A percentile compares a stretch with the other conserved stretches of the same genome.
phyloP scores from a whole-genome alignment of 2,888 invertebrate species.

The Lasius platythorax region DNA sequence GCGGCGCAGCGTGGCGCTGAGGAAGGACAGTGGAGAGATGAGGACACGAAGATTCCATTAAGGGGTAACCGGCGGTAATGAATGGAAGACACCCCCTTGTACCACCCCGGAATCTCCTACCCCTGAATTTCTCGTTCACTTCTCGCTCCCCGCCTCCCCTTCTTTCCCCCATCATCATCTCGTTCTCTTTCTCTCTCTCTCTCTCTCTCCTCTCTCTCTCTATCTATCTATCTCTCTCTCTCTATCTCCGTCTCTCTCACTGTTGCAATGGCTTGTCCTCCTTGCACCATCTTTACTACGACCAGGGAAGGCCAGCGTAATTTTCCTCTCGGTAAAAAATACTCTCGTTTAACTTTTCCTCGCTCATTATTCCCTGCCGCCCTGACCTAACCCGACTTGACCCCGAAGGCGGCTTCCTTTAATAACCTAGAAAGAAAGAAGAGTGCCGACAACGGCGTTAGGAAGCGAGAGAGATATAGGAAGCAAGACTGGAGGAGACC shows the following conservation, averaged over 20 bases:
- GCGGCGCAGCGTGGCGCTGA: slow-evolving; percentile 73
- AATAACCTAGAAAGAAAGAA: slow-evolving; percentile 82
- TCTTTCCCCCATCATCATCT: slow-evolving; percentile 19
- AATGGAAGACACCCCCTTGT: slow-evolving; percentile 82
- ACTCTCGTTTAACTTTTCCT: slow-evolving; percentile 84
- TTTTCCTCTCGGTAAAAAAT: slow-evolving; percentile 83
- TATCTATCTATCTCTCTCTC: slow-evolving; percentile 40
- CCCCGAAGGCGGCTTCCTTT: slow-evolving; percentile 84
- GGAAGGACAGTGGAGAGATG: slow-evolving; percentile 80
- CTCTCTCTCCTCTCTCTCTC: slow-evolving; percentile 41
- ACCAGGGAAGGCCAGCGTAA: slow-evolving; percentile 76
- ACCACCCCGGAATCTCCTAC: slow-evolving; percentile 71
- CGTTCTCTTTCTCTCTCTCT: slow-evolving; percentile 54
- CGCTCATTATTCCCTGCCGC: slow-evolving; percentile 84
- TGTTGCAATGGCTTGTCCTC: slow-evolving; percentile 63
- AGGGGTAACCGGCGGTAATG: slow-evolving; percentile 84
- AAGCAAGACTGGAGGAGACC: slow-evolving; percentile 58
- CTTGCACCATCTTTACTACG: slow-evolving; percentile 74
- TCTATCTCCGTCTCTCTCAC: slow-evolving; percentile 58
- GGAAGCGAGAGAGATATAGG: slow-evolving; percentile 53
- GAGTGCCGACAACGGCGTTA: slow-evolving; percentile 53
- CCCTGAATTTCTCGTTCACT: slow-evolving; percentile 73
- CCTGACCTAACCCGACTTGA: slow-evolving; percentile 85
- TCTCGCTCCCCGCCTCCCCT: slow-evolving; percentile 31
- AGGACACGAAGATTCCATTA: slow-evolving; percentile 85